Conservation (phyloP, 1,140 invertebrate genomes). For the Prorops nasuta region DNA sequence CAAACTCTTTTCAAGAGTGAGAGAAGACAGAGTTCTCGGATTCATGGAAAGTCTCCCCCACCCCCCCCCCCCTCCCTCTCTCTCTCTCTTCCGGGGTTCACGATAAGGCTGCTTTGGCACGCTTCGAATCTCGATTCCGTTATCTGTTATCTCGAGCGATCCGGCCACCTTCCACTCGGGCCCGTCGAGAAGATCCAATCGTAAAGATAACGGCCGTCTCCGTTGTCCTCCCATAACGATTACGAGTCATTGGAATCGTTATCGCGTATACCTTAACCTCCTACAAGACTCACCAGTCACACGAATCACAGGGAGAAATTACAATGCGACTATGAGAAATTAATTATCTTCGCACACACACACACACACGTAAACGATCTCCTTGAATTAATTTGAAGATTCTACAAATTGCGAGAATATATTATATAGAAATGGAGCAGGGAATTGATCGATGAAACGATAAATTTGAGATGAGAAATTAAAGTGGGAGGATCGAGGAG, state of each 20-base stretch:
- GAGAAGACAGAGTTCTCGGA: too few species aligned
- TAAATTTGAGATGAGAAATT: too few species aligned
- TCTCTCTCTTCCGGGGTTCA: background rate
- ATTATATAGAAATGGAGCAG: too few species aligned
- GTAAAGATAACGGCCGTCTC: slow-evolving; percentile 30
- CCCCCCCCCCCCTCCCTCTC: background rate
- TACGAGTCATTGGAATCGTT: slow-evolving; percentile 26
- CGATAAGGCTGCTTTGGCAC: background rate
- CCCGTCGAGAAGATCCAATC: slow-evolving; percentile 20
- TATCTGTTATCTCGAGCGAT: slow-evolving; percentile 26
- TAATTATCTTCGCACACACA: too few species aligned
- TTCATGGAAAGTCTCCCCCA: too few species aligned
- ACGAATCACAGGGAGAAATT: background rate
- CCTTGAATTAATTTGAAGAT: too few species aligned
- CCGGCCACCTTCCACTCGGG: slow-evolving; percentile 21
- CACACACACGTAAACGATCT: too few species aligned
- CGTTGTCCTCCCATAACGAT: slow-evolving; percentile 22
- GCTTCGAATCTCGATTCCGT: slow-evolving; percentile 14
- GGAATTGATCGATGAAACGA: too few species aligned
- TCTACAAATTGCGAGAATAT: too few species aligned
- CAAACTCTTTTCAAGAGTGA: too few species aligned
- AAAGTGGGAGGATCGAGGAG: too few species aligned
- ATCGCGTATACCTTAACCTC: slow-evolving; percentile 4
- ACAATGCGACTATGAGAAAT: background rate
- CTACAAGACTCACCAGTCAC: background rate